Base-by-base conservation (phyloP, 2,797 vertebrate species). In the Acanthopagrus latus region DNA sequence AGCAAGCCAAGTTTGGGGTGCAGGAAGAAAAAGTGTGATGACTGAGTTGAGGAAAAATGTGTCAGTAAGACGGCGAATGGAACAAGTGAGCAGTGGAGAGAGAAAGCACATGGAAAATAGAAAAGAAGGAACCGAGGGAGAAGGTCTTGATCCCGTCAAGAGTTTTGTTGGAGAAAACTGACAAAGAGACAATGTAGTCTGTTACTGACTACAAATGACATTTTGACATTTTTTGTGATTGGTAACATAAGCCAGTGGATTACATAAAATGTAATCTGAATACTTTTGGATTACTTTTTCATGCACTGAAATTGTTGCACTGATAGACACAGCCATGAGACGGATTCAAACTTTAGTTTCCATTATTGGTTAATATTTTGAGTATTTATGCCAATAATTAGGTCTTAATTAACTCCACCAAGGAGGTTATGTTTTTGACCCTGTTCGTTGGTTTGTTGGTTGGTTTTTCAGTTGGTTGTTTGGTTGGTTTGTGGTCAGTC, bases 1-100 rank as follows among this genome's bases (percentile, higher is more conserved):
- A 48, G 54, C 43, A 41, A 48, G 64, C 48, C 70, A 27, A 21
- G 74, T 44, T 66, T 33, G 12, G 56, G 8, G 23, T 23, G 23
- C 18, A 58, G n/a, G 18, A n/a, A 33, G 52, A 69, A 21, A 58
- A 59, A 38, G 25, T 44, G 55, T 5, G 66, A 66, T 78, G 80
- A 75, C 77, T 58, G 64, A 44, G 58, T 62, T 12, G 27, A 50
- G 46, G 27, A 52, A 70, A 76, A 71, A 54, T 77, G 75, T 74
- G 62, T 82, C 76, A 56, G 56, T 38, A 9, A 74, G 58, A 29
- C 29, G 25, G 52, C 69, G 47, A 71, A 46, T 58, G 82, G 76
- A 74, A 80, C 27, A 78, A 81, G 56, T 77, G 60, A 65, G 54
- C 18, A 50, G 51, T 73, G 60, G 50, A 66, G 65, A 64, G 43